Base-by-base conservation (phyloP, 1,140 invertebrate genomes). In the Pseudomyrmex cubaensis region DNA sequence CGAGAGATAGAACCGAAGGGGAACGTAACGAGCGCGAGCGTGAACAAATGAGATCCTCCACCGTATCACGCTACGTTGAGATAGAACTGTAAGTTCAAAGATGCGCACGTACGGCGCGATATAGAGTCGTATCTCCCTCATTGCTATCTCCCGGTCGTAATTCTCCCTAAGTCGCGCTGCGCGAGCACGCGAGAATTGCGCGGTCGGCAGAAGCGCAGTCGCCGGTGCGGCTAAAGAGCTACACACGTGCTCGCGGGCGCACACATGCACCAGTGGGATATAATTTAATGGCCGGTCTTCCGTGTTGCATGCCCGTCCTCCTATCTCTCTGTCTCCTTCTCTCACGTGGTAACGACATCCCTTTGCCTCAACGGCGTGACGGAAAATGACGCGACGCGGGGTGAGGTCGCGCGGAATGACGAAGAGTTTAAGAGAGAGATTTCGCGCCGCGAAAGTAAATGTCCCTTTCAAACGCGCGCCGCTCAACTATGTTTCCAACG, bases 261-360 rank as follows among this genome's bases (percentile, higher is more conserved):
- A 25, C 82, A 69, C 46, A 56, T 54, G 35, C 54, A 35, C 20
- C 61, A 66, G 83, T 87, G 87, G 90, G 90, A 91, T 92, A 93
- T 92, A 92, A 92, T 93, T 92, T 93, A 93, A 93, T 92, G 89
- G 88, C 89, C 86, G 88, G 85, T 91, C 91, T 91, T 92, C 88
- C 89, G 85, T 87, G 87, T 90, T 76, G 74, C 87, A 90, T 92
- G 88, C 89, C 90, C 85, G 85, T 89, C 64, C 86, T 87, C 89
- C 90, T 82, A 82, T 90, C 87, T 85, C 86, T 90, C 90, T 35
- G 35, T 90, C 90, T 85, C 86, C 89, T 89, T 90, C 87, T 85
- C 86, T 90, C 90, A 89, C 85, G 77, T 83, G 69, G 86, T 89
- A 92, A 92, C 90, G 91, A 90, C 89, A 84, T 86, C 83, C 84